Percentiles rank a stretch among this genome's conserved stretches.
Conservation (phyloP, 2,797 vertebrate species). For the Microctenopoma lineatum region DNA sequence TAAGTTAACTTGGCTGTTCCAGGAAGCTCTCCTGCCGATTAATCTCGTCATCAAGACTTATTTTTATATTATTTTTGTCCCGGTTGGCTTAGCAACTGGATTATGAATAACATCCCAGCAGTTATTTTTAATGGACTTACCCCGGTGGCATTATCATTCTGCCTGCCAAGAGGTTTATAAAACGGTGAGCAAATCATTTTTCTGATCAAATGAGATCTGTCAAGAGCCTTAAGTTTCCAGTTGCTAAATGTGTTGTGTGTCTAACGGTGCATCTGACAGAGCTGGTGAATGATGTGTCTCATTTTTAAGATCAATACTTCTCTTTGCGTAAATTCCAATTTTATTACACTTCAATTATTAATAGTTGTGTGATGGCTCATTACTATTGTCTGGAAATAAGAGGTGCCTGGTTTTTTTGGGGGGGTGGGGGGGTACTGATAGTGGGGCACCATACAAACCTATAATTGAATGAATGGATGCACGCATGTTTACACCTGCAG, state of each 20-base stretch:
- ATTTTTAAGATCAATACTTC: slow-evolving; percentile 24
- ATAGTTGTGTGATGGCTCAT: neutral
- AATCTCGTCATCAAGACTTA: slow-evolving; percentile 66
- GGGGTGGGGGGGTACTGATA: too few species aligned
- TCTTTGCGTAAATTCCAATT: slow-evolving; percentile 36
- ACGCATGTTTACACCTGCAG: too few species aligned
- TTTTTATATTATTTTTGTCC: slow-evolving; percentile 68
- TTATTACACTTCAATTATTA: slow-evolving; percentile 23
- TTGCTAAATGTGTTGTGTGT: slow-evolving; percentile 59
- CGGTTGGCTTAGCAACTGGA: slow-evolving; percentile 72
- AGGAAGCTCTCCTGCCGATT: slow-evolving; percentile 69
- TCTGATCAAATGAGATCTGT: slow-evolving; percentile 52
- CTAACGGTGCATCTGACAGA: slow-evolving; percentile 24
- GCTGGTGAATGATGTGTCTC: neutral
- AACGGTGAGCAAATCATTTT: slow-evolving; percentile 46
- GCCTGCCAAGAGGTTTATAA: slow-evolving; percentile 54
- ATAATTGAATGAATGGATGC: too few species aligned
- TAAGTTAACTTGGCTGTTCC: slow-evolving; percentile 55
- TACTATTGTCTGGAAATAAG: neutral
- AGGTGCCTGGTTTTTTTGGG: too few species aligned
- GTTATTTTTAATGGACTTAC: slow-evolving; percentile 71
- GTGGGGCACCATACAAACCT: too few species aligned
- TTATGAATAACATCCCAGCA: slow-evolving; percentile 67
- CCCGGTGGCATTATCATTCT: slow-evolving; percentile 63
- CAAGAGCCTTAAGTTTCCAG: slow-evolving; percentile 55